Percentiles rank a stretch among this genome's conserved stretches.
Conservation (phyloP, 2,888 invertebrate species). For the Agonopterix alstromeriana region DNA sequence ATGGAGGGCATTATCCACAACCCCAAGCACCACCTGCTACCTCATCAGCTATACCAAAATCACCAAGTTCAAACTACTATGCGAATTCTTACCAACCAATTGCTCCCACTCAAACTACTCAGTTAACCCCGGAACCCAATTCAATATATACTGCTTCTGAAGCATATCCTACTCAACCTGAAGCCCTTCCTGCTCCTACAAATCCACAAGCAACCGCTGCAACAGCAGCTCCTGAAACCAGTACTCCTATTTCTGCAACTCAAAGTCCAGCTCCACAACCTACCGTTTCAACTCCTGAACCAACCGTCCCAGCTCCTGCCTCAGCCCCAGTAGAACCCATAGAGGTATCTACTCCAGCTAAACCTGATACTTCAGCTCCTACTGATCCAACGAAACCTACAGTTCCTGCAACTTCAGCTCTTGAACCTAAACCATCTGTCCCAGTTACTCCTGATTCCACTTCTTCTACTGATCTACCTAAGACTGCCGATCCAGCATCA, state of each 20-base stretch:
- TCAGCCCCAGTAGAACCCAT: background rate
- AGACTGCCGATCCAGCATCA: background rate
- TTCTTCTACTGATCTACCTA: background rate
- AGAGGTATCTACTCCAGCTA: background rate
- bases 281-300: too few relatives aligned
- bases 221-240: background rate
- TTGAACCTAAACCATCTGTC: background rate
- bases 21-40: too few relatives aligned
- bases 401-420: background rate
- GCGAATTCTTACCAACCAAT: too few relatives aligned
- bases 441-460: background rate
- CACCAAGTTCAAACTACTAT: too few relatives aligned
- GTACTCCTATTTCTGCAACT: background rate
- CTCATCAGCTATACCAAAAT: too few relatives aligned
- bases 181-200: background rate
- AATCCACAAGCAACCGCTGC: background rate
- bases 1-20: too few relatives aligned
- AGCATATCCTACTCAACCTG: too few relatives aligned
- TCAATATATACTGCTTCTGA: too few relatives aligned
- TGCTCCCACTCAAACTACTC: too few relatives aligned
- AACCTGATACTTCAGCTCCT: background rate
- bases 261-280: too few relatives aligned
- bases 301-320: background rate
- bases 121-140: background rate
- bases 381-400: background rate